phyloP scores from a whole-genome alignment of 2,888 invertebrate species.

The Quadriops clusia region DNA sequence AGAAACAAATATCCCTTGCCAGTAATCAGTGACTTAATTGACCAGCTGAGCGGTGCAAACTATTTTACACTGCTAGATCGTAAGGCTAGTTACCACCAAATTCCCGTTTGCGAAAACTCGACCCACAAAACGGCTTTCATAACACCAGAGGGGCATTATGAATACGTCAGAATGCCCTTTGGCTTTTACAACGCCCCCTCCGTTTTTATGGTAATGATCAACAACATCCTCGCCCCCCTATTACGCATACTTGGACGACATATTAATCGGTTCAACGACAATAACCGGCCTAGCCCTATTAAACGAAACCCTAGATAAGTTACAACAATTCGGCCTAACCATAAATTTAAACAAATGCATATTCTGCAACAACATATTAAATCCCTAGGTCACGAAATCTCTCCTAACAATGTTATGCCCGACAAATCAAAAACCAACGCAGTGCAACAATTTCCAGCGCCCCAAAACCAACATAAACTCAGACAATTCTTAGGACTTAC shows the following conservation, averaged over 20 bases:
- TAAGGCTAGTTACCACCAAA: constrained; percentile 1
- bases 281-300: no score
- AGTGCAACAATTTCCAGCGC: constrained; percentile 18
- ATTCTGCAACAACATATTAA: constrained; percentile 17
- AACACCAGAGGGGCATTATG: constrained; percentile 8
- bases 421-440: constrained; percentile 19
- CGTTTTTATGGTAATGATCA: constrained; percentile 11
- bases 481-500: constrained; percentile 23
- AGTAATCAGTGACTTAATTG: not conserved
- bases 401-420: constrained; percentile 18
- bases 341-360: constrained; percentile 15
- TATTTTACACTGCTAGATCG: constrained; percentile 1
- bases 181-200: constrained; percentile 9
- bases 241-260: constrained; percentile 7
- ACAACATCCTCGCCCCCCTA: no score
- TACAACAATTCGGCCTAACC: no score
- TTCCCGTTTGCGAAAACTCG: not conserved
- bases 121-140: constrained; percentile 2
- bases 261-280: constrained; percentile 1
- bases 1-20: constrained; percentile 7
- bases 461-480: constrained; percentile 19
- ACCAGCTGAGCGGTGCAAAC: not conserved
- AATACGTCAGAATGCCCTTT: constrained; percentile 11
- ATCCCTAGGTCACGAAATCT: constrained; percentile 22
- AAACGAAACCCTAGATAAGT: no score